Conservation (phyloP, 2,797 vertebrate species). For the Chaunax sp. region DNA sequence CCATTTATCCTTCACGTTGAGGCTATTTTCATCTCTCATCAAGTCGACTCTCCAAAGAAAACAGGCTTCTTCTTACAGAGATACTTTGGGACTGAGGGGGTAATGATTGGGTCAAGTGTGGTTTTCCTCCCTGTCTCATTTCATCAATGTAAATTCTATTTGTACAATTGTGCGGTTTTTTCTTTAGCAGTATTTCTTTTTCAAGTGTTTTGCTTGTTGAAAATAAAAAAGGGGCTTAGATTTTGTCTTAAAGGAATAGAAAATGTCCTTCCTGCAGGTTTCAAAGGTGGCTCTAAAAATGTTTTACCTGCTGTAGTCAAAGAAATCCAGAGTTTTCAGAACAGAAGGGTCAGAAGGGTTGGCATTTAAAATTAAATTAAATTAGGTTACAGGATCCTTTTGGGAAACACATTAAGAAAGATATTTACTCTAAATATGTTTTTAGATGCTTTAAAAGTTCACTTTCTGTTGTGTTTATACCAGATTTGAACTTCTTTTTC, state of each 20-base stretch:
- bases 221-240: not conserved
- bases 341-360: too few species aligned
- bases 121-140: slow-evolving; percentile 54
- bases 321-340: not conserved
- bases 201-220: slow-evolving; percentile 26
- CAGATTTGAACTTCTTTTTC: too few species aligned
- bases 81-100: slow-evolving; percentile 46
- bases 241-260: slow-evolving; percentile 6
- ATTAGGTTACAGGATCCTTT: too few species aligned
- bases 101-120: slow-evolving; percentile 40
- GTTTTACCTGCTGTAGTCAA: too few species aligned
- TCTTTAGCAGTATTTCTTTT: slow-evolving; percentile 25
- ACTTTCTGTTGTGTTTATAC: too few species aligned
- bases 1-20: slow-evolving; percentile 13
- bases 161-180: slow-evolving; percentile 11
- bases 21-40: slow-evolving; percentile 45
- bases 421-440: too few species aligned
- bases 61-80: slow-evolving; percentile 14
- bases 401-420: too few species aligned
- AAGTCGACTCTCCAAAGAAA: slow-evolving; percentile 28
- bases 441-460: too few species aligned
- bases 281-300: too few species aligned
- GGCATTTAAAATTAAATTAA: too few species aligned
- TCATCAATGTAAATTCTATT: slow-evolving; percentile 38
- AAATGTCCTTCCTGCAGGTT: not conserved